These are phyloP conservation scores for Drosophila kepulauana DNA, from an alignment of 1,140 invertebrate species.

Conservation along the genomic window DNA sequence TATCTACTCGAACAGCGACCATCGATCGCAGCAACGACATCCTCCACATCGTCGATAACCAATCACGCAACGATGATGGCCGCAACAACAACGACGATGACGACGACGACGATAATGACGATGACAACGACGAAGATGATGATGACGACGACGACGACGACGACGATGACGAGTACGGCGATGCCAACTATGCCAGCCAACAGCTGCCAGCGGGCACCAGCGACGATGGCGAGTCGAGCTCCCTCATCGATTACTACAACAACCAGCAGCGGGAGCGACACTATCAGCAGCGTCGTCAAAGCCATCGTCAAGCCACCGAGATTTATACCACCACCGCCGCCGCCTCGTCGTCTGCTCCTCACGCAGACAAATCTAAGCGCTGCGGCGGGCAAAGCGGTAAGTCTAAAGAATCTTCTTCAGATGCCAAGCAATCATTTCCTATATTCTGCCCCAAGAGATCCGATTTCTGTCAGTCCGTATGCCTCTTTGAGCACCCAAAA, in stretches of 20 bases:
- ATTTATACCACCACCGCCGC: constrained; percentile 82
- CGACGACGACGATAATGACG: constrained; percentile 33
- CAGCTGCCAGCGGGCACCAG: constrained; percentile 31
- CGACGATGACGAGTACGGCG: constrained; percentile 28
- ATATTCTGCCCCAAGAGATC: too few relatives aligned
- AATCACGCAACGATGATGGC: constrained; percentile 23
- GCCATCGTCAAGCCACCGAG: constrained; percentile 73
- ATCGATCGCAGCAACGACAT: constrained; percentile 37
- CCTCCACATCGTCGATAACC: neutral
- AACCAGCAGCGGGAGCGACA: constrained; percentile 83
- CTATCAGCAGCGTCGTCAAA: constrained; percentile 70
- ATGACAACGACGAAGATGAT: constrained; percentile 27
- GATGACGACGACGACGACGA: constrained; percentile 45
- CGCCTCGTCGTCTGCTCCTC: constrained; percentile 78
- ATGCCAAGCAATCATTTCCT: too few relatives aligned
- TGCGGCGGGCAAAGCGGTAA: constrained; percentile 63
- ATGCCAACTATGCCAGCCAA: constrained; percentile 33
- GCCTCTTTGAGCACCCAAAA: too few relatives aligned
- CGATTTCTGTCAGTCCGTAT: too few relatives aligned
- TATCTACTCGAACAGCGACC: constrained; percentile 82
- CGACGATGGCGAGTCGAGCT: constrained; percentile 68
- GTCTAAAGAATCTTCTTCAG: neutral
- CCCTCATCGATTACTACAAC: constrained; percentile 83
- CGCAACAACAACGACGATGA: constrained; percentile 20
- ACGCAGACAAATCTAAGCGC: constrained; percentile 78